A percentile compares a stretch with the other conserved stretches of the same genome.
Evolutionary conservation across 2,113 vertebrate species (phyloP).

Genomic region (Rallus limicola): DNA sequence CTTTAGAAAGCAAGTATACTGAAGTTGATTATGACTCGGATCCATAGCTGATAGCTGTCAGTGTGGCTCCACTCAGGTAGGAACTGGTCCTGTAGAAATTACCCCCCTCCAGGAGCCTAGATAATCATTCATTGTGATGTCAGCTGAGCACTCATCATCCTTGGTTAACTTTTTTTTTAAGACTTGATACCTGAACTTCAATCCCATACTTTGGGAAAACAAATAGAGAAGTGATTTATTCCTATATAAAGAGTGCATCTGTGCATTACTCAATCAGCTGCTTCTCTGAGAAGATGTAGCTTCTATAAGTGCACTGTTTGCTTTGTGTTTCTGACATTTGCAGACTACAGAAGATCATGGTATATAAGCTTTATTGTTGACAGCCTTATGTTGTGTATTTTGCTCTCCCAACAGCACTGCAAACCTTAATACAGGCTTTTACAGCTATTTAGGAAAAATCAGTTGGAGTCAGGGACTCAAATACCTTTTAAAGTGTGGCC

Average conservation of each 20-base stretch:
- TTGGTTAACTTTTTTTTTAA: background rate
- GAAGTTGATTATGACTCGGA: background rate
- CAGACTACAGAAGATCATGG: background rate
- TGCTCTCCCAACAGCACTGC: background rate
- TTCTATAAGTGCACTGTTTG: background rate
- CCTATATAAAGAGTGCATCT: background rate
- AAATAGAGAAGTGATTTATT: background rate
- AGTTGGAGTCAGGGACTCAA: background rate
- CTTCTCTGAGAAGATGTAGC: background rate
- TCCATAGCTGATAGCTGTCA: background rate
- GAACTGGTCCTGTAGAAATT: background rate
- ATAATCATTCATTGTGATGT: background rate
- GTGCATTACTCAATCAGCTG: background rate
- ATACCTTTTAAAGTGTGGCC: background rate
- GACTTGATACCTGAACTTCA: background rate
- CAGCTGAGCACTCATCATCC: background rate
- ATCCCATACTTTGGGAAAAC: background rate
- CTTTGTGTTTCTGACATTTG: background rate
- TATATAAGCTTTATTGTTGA: background rate
- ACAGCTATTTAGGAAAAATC: background rate
- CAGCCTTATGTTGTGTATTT: background rate
- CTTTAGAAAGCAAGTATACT: background rate
- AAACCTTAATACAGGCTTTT: background rate
- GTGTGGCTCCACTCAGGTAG: background rate
- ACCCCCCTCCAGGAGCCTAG: background rate